phyloP scores from a whole-genome alignment of 2,113 vertebrate genomes.

The Recurvirostra avosetta region DNA sequence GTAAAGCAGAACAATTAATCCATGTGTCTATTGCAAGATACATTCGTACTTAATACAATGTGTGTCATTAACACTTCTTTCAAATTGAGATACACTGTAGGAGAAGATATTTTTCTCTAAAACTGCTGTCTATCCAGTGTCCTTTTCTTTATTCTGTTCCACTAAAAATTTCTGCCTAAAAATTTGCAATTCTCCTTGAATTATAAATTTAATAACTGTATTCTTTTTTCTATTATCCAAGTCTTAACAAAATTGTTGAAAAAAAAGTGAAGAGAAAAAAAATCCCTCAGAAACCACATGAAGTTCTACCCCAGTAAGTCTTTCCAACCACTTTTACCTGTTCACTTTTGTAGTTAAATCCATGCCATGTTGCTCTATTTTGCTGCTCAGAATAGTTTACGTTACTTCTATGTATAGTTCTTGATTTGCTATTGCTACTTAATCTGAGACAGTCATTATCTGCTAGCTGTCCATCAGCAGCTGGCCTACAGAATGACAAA shows the following conservation, averaged over 20 bases:
- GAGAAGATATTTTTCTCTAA: background rate
- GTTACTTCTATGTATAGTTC: background rate
- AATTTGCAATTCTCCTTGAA: background rate
- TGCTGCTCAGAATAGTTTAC: background rate
- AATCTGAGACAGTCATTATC: background rate
- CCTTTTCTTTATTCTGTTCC: background rate
- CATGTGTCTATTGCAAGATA: background rate
- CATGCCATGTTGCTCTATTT: background rate
- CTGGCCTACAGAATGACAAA: background rate
- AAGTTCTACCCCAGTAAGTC: background rate
- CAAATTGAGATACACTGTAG: background rate
- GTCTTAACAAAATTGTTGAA: background rate
- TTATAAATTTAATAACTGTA: background rate
- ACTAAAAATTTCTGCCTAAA: background rate
- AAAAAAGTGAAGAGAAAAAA: background rate
- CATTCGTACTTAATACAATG: background rate
- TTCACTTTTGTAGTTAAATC: background rate
- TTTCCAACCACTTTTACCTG: background rate
- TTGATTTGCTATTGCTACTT: background rate
- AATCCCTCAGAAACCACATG: background rate
- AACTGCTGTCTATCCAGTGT: background rate
- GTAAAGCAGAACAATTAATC: background rate
- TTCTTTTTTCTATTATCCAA: background rate
- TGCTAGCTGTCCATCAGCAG: background rate
- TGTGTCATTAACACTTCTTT: background rate